Percentiles rank a stretch among this genome's conserved stretches.
Evolutionary conservation across 1,140 invertebrate species (phyloP).

Genomic region (Cataglyphis hispanica): DNA sequence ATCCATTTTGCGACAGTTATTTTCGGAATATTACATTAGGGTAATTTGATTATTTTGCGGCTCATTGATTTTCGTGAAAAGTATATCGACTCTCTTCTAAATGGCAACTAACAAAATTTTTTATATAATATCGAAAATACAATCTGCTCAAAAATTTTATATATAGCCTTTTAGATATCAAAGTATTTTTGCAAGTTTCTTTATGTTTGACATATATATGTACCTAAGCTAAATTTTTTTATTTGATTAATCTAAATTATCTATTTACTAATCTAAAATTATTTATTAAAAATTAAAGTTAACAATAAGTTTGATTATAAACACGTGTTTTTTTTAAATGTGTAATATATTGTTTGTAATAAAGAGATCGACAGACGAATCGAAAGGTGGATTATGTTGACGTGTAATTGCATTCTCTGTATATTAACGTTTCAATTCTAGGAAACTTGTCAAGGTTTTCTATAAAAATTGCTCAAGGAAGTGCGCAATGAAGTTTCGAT

Average conservation of each 20-base stretch:
- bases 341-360: neutral
- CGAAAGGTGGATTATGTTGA: neutral
- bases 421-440: slow-evolving; percentile 16
- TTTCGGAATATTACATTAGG: slow-evolving; percentile 11
- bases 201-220: neutral
- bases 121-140: neutral
- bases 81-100: slow-evolving; percentile 22
- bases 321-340: neutral
- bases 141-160: neutral
- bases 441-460: slow-evolving; percentile 8
- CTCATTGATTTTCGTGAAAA: slow-evolving; percentile 34
- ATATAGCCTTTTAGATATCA: neutral
- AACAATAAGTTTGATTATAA: no score
- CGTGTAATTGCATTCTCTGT: slow-evolving; percentile 4
- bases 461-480: slow-evolving; percentile 35
- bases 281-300: no score
- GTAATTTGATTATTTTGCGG: slow-evolving; percentile 8
- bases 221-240: neutral
- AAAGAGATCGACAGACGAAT: neutral
- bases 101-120: neutral
- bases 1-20: slow-evolving; percentile 31
- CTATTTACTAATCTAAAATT: no score
- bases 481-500: slow-evolving; percentile 32
- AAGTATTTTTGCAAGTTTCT: neutral
- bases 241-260: neutral